Conservation (phyloP, 2,888 invertebrate genomes). For the Drosophila ezoana region DNA sequence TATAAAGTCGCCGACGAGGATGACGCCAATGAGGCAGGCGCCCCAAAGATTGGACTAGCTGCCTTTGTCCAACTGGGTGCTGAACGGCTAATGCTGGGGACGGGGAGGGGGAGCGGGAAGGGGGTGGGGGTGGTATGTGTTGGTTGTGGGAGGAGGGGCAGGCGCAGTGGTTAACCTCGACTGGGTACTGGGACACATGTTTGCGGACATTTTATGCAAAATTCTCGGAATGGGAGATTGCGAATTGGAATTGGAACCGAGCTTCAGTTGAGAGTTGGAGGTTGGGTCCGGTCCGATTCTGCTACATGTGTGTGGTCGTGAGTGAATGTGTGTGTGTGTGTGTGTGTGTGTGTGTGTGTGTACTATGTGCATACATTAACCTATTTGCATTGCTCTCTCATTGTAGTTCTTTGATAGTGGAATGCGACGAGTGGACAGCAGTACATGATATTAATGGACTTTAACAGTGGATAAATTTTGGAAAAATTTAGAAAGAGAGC, state of each 20-base stretch:
- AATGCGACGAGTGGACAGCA: too few species aligned
- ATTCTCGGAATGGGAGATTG: constrained; percentile 46
- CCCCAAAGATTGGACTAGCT: constrained; percentile 13
- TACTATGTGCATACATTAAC: constrained; percentile 19
- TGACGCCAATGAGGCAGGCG: constrained; percentile 63
- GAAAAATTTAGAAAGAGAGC: too few species aligned
- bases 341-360: constrained; percentile 4
- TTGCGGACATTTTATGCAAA: constrained; percentile 79
- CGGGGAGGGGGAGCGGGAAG: constrained; percentile 19
- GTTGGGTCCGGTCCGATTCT: not conserved
- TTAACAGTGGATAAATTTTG: too few species aligned
- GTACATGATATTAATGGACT: too few species aligned
- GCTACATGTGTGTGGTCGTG: not conserved
- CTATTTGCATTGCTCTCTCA: too few species aligned
- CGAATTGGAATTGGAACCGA: constrained; percentile 16
- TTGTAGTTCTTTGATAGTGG: too few species aligned
- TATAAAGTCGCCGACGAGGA: constrained; percentile 73
- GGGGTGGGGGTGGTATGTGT: not conserved
- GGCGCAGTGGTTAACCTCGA: not conserved
- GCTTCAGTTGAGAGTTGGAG: constrained; percentile 9
- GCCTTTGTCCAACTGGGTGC: not conserved
- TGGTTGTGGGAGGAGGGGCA: not conserved
- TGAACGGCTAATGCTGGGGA: constrained; percentile 9
- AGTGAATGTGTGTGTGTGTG: constrained; percentile 3
- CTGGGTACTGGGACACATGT: constrained; percentile 64